phyloP scores from a whole-genome alignment of 2,797 vertebrate species.

The Melanotaenia pygmaea region DNA sequence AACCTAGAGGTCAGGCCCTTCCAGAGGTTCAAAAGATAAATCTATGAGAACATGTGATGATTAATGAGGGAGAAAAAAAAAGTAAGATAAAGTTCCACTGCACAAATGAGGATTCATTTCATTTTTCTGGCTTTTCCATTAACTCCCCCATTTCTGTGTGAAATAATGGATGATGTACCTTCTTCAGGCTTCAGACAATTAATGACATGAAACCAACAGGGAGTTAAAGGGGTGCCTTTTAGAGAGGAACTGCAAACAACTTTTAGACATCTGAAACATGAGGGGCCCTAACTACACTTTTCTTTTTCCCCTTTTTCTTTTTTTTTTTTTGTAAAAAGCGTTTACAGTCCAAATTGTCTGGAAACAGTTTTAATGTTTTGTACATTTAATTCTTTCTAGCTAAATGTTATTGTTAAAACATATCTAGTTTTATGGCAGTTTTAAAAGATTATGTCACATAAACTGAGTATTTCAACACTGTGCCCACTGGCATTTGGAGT shows the following conservation, averaged over 20 bases:
- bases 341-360: neutral
- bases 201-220: conserved; percentile 4
- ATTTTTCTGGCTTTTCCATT: neutral
- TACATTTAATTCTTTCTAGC: neutral
- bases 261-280: conserved; percentile 10
- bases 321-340: neutral
- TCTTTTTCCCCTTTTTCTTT: too few species aligned
- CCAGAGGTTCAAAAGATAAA: neutral
- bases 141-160: neutral
- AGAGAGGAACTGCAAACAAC: neutral
- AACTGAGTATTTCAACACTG: neutral
- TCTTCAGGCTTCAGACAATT: neutral
- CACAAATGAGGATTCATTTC: neutral
- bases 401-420: neutral
- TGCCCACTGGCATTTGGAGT: neutral
- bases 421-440: neutral
- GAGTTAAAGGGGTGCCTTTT: neutral
- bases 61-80: neutral
- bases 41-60: neutral
- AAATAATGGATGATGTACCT: neutral
- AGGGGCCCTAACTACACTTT: neutral
- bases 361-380: neutral
- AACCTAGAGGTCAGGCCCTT: neutral
- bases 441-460: neutral
- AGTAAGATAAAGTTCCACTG: neutral